Percentiles rank a stretch among this genome's conserved stretches.
These are phyloP conservation scores for Desoria tigrina DNA, from an alignment of 2,888 invertebrate species.

Conservation along the genomic window DNA sequence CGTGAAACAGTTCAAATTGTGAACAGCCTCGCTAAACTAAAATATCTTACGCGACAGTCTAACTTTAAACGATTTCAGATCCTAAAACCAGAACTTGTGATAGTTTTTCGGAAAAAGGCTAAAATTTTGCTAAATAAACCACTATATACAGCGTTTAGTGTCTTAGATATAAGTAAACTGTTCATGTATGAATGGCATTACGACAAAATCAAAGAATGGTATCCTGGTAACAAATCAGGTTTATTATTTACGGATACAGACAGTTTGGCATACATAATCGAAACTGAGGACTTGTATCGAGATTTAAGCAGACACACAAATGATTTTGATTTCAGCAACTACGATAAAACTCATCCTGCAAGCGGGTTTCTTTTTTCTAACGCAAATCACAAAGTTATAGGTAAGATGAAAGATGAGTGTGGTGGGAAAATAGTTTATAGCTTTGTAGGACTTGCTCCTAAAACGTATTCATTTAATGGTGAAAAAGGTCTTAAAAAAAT, in stretches of 20 bases:
- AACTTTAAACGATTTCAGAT: slow-evolving; percentile 23
- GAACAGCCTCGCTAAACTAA: too few relatives aligned
- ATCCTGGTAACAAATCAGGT: slow-evolving; percentile 10
- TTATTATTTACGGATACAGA: slow-evolving; percentile 37
- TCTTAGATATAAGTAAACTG: slow-evolving; percentile 26
- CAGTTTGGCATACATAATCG: slow-evolving; percentile 39
- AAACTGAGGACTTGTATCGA: slow-evolving; percentile 30
- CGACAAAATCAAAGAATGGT: slow-evolving; percentile 29
- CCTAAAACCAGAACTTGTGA: not conserved
- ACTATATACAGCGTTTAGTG: slow-evolving; percentile 23
- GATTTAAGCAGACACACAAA: slow-evolving; percentile 14
- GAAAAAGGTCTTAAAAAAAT: slow-evolving; percentile 18
- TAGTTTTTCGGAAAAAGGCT: not conserved
- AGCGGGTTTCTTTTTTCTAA: slow-evolving; percentile 11
- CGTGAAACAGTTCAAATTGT: too few relatives aligned
- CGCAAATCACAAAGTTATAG: slow-evolving; percentile 47
- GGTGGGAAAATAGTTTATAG: slow-evolving; percentile 35
- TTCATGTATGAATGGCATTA: slow-evolving; percentile 28
- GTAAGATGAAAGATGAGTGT: slow-evolving; percentile 53
- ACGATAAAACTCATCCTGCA: slow-evolving; percentile 20
- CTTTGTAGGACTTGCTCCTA: slow-evolving; percentile 48
- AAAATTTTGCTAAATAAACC: too few relatives aligned
- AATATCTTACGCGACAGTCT: too few relatives aligned
- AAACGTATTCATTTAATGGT: slow-evolving; percentile 27
- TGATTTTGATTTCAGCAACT: slow-evolving; percentile 36